These are phyloP conservation scores for Cassiopea xamachana DNA, from an alignment of 30 jellyfish, hydroid and myxozoan genomes.

Conservation along the genomic window DNA sequence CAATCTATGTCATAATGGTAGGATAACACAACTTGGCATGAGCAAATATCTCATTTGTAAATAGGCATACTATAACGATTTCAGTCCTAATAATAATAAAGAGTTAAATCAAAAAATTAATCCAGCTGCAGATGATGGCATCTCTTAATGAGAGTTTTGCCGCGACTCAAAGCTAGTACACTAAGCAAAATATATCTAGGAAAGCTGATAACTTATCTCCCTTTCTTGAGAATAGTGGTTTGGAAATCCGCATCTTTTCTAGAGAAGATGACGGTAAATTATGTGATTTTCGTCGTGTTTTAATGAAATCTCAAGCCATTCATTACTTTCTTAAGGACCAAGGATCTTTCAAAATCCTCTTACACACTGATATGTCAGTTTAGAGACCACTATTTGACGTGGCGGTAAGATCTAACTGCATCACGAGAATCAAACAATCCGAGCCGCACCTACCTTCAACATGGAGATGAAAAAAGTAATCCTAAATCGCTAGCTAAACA, in stretches of 20 bases:
- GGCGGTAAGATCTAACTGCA: conserved; percentile 24
- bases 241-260: conserved; percentile 42
- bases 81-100: not conserved
- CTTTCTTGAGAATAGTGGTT: conserved; percentile 43
- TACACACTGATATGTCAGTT: conserved; percentile 14
- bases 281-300: not conserved
- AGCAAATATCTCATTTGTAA: not conserved
- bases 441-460: not conserved
- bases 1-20: not conserved
- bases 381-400: conserved; percentile 28
- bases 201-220: conserved; percentile 50
- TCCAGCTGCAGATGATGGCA: conserved; percentile 20
- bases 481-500: not conserved
- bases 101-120: not conserved
- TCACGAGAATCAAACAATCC: not conserved
- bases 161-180: conserved; percentile 9
- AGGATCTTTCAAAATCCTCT: not conserved
- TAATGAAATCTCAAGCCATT: conserved; percentile 2
- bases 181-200: conserved; percentile 16
- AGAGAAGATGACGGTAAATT: not conserved
- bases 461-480: not conserved
- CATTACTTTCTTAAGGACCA: not conserved
- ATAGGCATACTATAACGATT: not conserved
- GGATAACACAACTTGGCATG: not conserved
- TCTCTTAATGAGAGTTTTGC: conserved; percentile 49